phyloP scores from a whole-genome alignment of 2,888 invertebrate species.

The Agrotis segetum region DNA sequence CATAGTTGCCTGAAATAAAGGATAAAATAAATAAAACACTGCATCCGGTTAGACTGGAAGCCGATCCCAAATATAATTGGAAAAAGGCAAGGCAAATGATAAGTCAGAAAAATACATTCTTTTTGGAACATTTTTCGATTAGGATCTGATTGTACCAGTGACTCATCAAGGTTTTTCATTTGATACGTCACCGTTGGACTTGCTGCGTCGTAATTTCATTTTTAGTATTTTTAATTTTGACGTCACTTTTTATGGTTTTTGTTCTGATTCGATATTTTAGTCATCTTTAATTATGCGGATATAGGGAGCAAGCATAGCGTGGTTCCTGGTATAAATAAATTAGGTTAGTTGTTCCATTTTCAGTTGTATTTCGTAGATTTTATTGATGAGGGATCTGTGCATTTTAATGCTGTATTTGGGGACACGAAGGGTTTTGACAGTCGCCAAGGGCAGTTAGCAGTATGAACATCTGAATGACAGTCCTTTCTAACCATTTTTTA shows the following conservation, averaged over 20 bases:
- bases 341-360: neutral
- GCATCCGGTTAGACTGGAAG: too few relatives aligned
- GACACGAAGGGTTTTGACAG: too few relatives aligned
- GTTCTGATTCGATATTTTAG: constrained; percentile 8
- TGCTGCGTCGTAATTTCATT: neutral
- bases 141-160: neutral
- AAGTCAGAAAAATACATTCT: neutral
- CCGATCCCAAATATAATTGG: too few relatives aligned
- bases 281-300: constrained; percentile 21
- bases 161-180: constrained; percentile 36
- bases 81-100: too few relatives aligned
- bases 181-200: constrained; percentile 13
- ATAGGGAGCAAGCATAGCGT: neutral
- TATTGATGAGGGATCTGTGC: too few relatives aligned
- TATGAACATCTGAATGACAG: too few relatives aligned
- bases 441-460: too few relatives aligned
- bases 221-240: constrained; percentile 11
- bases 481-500: too few relatives aligned
- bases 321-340: neutral
- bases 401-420: too few relatives aligned
- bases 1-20: too few relatives aligned
- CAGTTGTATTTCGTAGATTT: too few relatives aligned
- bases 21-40: too few relatives aligned
- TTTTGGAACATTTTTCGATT: constrained; percentile 6
- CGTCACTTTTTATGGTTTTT: constrained; percentile 12